Evolutionary conservation across 2,888 invertebrate species (phyloP).

Genomic region (Smittia aterrima): DNA sequence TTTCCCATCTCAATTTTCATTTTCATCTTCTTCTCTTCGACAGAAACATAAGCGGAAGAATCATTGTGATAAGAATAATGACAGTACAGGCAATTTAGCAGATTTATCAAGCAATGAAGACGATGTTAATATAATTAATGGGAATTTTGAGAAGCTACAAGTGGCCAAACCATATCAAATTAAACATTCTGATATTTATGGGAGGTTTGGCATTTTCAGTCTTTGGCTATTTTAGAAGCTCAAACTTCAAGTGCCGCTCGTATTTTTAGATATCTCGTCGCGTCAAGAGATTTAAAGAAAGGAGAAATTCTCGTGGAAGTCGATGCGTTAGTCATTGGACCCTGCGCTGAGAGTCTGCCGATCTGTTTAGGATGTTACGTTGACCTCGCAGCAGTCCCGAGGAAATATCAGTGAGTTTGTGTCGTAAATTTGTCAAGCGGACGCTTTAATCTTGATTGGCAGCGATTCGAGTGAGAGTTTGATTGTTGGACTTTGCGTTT

Average conservation of each 20-base stretch:
- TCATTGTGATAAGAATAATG: constrained; percentile 42
- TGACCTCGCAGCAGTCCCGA: constrained; percentile 13
- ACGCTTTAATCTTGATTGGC: neutral
- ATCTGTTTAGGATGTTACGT: constrained; percentile 74
- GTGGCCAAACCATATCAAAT: constrained; percentile 39
- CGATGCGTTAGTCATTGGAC: constrained; percentile 70
- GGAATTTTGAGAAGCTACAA: constrained; percentile 40
- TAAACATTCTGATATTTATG: constrained; percentile 40
- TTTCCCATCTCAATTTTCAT: neutral
- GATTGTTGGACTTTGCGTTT: neutral
- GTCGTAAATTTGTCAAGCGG: neutral
- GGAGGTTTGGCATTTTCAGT: constrained; percentile 34
- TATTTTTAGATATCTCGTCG: constrained; percentile 62
- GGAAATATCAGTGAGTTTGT: constrained; percentile 11
- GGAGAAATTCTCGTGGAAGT: constrained; percentile 72
- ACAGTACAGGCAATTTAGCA: constrained; percentile 41
- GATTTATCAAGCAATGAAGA: constrained; percentile 41
- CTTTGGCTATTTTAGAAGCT: neutral
- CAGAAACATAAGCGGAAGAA: constrained; percentile 38
- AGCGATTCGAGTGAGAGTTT: neutral
- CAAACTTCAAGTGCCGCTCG: constrained; percentile 26
- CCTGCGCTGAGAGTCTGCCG: constrained; percentile 67
- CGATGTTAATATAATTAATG: constrained; percentile 41
- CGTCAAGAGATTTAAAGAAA: constrained; percentile 63
- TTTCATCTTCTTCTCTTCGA: constrained; percentile 7